Evolutionary conservation across 2,797 vertebrate genomes (phyloP).

Genomic region (Anguilla megastoma): DNA sequence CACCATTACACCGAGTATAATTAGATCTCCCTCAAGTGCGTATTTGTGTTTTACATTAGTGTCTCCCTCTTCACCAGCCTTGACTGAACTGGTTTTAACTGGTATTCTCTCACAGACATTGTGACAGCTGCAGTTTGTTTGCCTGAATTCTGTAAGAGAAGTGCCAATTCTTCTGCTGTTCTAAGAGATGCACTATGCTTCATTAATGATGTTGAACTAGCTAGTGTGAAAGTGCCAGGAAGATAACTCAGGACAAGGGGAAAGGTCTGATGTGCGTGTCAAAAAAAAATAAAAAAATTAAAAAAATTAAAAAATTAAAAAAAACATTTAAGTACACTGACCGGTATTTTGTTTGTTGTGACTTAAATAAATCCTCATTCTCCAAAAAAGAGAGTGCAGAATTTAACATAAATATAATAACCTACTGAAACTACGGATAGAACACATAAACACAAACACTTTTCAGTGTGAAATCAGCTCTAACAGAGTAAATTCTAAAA

Average conservation of each 20-base stretch:
- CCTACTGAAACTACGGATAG: not conserved
- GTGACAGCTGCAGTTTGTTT: conserved; percentile 8
- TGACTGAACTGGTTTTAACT: not conserved
- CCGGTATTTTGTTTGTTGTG: not conserved
- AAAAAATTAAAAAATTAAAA: no score
- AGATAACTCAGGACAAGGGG: not conserved
- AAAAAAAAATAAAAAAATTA: not conserved
- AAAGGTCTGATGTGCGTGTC: not conserved
- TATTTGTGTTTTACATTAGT: not conserved
- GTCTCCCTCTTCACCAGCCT: not conserved
- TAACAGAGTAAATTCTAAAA: no score
- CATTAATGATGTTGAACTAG: not conserved
- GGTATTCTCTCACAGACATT: not conserved
- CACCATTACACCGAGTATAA: not conserved
- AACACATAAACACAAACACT: not conserved
- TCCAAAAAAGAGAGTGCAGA: not conserved
- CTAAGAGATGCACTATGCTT: not conserved
- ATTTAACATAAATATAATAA: not conserved
- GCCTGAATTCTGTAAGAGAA: not conserved
- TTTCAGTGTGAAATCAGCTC: not conserved
- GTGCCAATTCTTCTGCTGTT: not conserved
- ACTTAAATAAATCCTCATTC: not conserved
- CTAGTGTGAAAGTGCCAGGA: not conserved
- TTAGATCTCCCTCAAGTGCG: not conserved
- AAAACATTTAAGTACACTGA: not conserved